Conservation (phyloP, 2,113 vertebrate genomes). For the Alligator mississippiensis region DNA sequence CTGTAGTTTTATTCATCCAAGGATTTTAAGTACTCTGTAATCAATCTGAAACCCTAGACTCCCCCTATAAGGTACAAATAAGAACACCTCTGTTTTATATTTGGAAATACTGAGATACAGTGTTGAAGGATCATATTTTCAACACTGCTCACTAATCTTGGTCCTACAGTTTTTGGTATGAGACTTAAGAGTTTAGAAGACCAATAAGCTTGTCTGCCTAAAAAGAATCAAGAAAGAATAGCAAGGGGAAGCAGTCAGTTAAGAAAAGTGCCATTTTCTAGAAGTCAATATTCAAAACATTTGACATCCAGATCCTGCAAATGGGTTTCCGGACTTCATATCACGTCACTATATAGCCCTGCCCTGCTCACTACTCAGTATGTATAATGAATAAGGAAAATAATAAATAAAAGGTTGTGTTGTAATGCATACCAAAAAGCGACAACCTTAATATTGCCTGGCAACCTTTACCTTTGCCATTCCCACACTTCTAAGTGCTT, state of each 20-base stretch:
- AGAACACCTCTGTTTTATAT: not conserved
- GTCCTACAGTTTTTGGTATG: not conserved
- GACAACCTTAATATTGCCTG: not conserved
- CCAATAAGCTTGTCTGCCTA: not conserved
- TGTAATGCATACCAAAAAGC: not conserved
- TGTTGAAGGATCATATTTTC: not conserved
- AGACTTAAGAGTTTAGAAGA: not conserved
- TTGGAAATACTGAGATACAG: not conserved
- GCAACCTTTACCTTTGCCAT: conserved; percentile 5
- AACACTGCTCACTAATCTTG: not conserved
- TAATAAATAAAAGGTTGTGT: conserved; percentile 29
- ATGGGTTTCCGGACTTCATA: not conserved
- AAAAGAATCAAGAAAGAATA: not conserved
- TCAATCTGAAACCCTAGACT: too few species aligned
- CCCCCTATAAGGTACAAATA: not conserved
- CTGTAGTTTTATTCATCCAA: not conserved
- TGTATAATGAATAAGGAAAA: not conserved
- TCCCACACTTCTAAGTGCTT: conserved; percentile 54
- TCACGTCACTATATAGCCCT: not conserved
- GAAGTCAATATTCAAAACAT: not conserved
- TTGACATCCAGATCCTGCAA: not conserved
- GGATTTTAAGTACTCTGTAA: not conserved
- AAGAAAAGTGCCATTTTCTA: not conserved
- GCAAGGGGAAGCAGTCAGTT: not conserved
- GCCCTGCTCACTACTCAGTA: not conserved